phyloP scores from a whole-genome alignment of 2,113 vertebrate species.

The Catharus fuscescens region DNA sequence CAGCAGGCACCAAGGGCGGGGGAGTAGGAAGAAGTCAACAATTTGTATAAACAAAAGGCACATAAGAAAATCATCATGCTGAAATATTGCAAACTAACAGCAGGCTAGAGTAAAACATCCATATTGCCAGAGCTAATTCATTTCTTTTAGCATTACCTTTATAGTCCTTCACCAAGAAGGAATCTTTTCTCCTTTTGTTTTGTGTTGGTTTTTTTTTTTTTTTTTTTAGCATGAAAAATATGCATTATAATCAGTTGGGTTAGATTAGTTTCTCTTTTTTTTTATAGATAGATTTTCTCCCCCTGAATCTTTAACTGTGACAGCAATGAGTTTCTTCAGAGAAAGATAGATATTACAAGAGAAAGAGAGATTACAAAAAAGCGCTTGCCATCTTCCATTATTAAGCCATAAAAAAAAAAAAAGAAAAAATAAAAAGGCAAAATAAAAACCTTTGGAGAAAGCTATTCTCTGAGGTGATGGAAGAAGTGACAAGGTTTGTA shows the following conservation, averaged over 20 bases:
- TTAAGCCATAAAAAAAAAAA: neutral
- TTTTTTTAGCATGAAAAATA: neutral
- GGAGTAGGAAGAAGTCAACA: neutral
- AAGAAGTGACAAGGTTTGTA: neutral
- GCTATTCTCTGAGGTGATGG: neutral
- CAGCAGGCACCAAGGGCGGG: neutral
- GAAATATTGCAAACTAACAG: neutral
- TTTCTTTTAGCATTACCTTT: slow-evolving; percentile 7
- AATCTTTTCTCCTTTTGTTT: neutral
- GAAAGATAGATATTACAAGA: neutral
- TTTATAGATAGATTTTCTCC: neutral
- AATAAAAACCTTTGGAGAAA: neutral
- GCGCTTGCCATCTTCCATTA: neutral
- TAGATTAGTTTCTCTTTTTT: neutral
- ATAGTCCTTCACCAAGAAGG: neutral
- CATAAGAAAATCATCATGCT: neutral
- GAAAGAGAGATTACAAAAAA: neutral
- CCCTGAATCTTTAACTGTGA: neutral
- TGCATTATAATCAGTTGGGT: neutral
- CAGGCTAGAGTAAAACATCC: neutral
- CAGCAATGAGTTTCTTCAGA: neutral
- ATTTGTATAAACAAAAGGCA: neutral
- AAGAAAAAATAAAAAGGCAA: neutral
- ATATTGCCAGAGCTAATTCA: neutral
- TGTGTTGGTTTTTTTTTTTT: neutral